Evolutionary conservation across 2,113 vertebrate genomes (phyloP), one percentile per base, ranked within the genome.

Genomic region (Phoenicopterus ruber): DNA sequence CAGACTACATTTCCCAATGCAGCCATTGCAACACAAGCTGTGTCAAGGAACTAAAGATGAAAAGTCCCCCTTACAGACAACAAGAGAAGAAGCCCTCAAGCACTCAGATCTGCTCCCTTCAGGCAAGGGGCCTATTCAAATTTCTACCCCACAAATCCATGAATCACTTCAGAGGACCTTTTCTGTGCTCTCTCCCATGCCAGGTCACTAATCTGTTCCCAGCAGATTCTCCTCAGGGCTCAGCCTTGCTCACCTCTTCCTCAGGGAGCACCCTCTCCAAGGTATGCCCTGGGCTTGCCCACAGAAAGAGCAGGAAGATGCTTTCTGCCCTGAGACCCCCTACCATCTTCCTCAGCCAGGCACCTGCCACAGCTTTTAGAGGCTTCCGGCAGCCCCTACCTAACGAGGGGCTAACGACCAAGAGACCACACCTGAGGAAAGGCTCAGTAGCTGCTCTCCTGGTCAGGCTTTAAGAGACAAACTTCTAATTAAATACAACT

Each of bases 271-370:
- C 13, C 6, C 17, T 50, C 52, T 46, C 15, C 4, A 5, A 66
- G 17, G 5, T 13, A 29, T 2, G 7, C 3, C 7, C 19, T 29
- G 0, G 10, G 1, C 8, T 52, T 4, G 17, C 7, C 25, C 5
- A 14, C 4, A n/a, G 6, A 16, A 1, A 17, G 1, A 0, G 15
- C 25, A 58, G 11, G 1, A 80, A 62, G 1, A 2, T 7, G 13
- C 5, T 17, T 31, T 21, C 28, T 16, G 0, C 18, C 13, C 14
- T 59, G 10, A 61, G 7, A 34, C 4, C 6, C 25, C 31, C 24
- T 4, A 34, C 5, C 10, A 17, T 11, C 32, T 8, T 34, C 17
- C 42, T 62, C 31, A 36, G 10, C 9, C 7, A 54, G 2, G 1
- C 2, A 13, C 20, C 14, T 59, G 18, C 62, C 8, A 8, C 49